Evolutionary conservation across 2,113 vertebrate genomes (phyloP).

Genomic region (Microcebus jonahi): DNA sequence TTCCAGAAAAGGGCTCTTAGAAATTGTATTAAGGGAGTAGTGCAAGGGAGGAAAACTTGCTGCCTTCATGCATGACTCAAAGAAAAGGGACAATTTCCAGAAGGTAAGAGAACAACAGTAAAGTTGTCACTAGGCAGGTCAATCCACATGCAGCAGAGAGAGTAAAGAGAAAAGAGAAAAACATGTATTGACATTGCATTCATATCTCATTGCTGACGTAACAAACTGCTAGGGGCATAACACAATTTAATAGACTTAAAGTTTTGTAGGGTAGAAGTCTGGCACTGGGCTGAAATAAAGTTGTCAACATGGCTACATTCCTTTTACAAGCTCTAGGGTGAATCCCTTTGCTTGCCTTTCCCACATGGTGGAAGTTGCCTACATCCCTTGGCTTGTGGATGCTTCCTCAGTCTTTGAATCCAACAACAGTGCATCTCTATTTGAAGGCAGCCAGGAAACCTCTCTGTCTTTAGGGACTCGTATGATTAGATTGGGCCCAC

Average conservation of each 20-base stretch:
- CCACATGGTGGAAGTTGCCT: neutral
- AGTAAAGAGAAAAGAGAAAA: neutral
- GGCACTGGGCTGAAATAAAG: neutral
- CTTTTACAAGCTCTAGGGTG: neutral
- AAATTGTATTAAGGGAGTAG: neutral
- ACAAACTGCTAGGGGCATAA: neutral
- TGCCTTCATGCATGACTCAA: neutral
- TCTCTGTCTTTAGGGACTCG: neutral
- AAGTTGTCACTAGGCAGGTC: neutral
- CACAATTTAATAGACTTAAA: neutral
- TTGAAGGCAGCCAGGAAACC: neutral
- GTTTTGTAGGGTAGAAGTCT: neutral
- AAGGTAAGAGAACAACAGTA: neutral
- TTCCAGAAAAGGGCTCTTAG: neutral
- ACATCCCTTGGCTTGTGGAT: neutral
- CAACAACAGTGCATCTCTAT: neutral
- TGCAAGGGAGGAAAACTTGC: neutral
- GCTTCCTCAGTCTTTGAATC: neutral
- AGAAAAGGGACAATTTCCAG: neutral
- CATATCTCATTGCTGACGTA: neutral
- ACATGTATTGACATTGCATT: neutral
- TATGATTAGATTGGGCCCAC: neutral
- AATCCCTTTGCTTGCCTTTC: neutral
- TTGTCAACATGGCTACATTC: neutral
- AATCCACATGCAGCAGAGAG: neutral